Evolutionary conservation across 2,888 invertebrate species (phyloP).

Genomic region (Barypeithes pellucidus): DNA sequence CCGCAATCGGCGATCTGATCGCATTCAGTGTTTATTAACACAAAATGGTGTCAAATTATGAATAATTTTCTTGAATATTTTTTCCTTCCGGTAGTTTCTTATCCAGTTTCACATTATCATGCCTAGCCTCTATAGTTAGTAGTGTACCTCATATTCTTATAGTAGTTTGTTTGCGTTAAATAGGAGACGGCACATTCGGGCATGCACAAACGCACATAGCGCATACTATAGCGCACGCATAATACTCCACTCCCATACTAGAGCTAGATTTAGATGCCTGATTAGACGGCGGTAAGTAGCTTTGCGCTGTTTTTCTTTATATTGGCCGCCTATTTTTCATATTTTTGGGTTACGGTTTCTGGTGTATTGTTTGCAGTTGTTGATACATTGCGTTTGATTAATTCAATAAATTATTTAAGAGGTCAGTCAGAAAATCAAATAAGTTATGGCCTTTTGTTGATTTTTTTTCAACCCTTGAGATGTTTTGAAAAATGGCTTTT

Average conservation of each 20-base stretch:
- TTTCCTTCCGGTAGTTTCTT: not conserved
- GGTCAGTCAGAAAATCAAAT: not conserved
- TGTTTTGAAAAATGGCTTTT: too few species aligned
- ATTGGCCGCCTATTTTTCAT: conserved; percentile 61
- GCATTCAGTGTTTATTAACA: too few species aligned
- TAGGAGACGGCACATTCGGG: conserved; percentile 70
- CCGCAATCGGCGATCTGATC: too few species aligned
- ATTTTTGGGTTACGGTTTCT: conserved; percentile 58
- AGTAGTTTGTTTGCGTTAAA: conserved; percentile 70
- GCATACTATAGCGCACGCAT: conserved; percentile 68
- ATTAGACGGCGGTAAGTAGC: conserved; percentile 69
- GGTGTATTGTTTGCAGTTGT: not conserved
- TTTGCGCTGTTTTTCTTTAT: conserved; percentile 67
- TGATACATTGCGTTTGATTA: not conserved
- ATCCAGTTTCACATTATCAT: not conserved
- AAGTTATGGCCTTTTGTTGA: too few species aligned
- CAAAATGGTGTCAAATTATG: too few species aligned
- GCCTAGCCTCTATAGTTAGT: conserved; percentile 23
- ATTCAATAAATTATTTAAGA: not conserved
- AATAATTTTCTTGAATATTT: too few species aligned
- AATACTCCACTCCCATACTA: conserved; percentile 67
- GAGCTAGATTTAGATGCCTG: conserved; percentile 69
- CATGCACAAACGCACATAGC: conserved; percentile 65
- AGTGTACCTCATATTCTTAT: conserved; percentile 31
- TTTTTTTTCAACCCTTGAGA: too few species aligned